Conservation (phyloP, 1,140 invertebrate genomes). For the Kradibia gibbosae region DNA sequence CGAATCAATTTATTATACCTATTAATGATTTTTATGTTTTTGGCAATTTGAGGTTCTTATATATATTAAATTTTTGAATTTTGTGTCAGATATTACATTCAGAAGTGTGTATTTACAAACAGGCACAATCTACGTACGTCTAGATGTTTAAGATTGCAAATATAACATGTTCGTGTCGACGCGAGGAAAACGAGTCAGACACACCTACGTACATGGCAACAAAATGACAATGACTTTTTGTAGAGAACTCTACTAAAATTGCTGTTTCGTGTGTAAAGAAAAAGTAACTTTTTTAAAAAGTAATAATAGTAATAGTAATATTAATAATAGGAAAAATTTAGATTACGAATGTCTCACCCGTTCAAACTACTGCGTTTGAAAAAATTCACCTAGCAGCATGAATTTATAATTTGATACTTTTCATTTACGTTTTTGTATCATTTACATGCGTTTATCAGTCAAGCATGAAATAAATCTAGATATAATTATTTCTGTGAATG, state of each 20-base stretch:
- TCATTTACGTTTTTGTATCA: no score
- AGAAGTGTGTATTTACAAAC: background rate
- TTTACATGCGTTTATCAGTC: no score
- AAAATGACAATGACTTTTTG: background rate
- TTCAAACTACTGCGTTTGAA: no score
- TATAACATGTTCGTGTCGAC: background rate
- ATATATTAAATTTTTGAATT: background rate
- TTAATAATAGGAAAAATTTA: constrained; percentile 2
- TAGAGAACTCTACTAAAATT: background rate
- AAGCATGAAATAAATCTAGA: no score
- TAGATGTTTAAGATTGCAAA: background rate
- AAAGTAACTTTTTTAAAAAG: constrained; percentile 26
- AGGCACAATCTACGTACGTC: background rate
- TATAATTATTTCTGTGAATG: no score
- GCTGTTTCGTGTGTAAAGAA: background rate
- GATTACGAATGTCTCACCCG: background rate
- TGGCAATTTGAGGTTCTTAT: background rate
- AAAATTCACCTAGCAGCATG: background rate
- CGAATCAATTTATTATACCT: no score
- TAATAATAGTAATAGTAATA: background rate
- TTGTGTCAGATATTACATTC: background rate
- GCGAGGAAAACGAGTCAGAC: background rate
- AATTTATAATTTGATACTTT: background rate
- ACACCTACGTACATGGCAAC: background rate
- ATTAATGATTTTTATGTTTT: no score